Evolutionary conservation across 2,888 invertebrate genomes (phyloP).

Genomic region (Oligia fasciuncula): DNA sequence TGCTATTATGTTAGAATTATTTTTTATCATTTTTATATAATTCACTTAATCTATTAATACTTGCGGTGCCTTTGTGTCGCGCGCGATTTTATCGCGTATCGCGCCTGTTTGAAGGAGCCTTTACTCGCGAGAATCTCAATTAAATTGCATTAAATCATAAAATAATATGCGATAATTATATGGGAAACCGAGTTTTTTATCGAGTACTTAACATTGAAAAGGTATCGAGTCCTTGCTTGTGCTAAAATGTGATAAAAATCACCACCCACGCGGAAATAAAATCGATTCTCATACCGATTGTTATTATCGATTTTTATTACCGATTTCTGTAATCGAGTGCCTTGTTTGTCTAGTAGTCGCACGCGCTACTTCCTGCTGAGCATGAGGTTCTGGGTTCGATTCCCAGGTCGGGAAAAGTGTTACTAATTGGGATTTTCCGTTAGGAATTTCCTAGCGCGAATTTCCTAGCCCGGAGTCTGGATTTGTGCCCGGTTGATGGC

Average conservation of each 20-base stretch:
- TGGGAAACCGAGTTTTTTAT: slow-evolving; percentile 64
- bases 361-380: background rate
- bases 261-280: slow-evolving; percentile 40
- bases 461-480: background rate
- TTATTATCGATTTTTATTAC: background rate
- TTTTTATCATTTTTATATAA: too few relatives aligned
- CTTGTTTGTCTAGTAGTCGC: background rate
- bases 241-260: slow-evolving; percentile 47
- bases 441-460: background rate
- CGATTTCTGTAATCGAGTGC: background rate
- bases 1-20: too few relatives aligned
- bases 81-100: too few relatives aligned
- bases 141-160: slow-evolving; percentile 29
- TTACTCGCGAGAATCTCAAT: slow-evolving; percentile 7
- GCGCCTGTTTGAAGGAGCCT: too few relatives aligned
- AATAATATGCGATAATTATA: slow-evolving; percentile 40
- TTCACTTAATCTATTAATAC: too few relatives aligned
- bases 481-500: background rate
- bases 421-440: background rate
- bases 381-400: background rate
- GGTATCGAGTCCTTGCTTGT: slow-evolving; percentile 60
- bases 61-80: too few relatives aligned
- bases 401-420: background rate
- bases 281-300: slow-evolving; percentile 23
- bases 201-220: slow-evolving; percentile 60